phyloP scores from a whole-genome alignment of 1,140 invertebrate genomes.

The Atta colombica region DNA sequence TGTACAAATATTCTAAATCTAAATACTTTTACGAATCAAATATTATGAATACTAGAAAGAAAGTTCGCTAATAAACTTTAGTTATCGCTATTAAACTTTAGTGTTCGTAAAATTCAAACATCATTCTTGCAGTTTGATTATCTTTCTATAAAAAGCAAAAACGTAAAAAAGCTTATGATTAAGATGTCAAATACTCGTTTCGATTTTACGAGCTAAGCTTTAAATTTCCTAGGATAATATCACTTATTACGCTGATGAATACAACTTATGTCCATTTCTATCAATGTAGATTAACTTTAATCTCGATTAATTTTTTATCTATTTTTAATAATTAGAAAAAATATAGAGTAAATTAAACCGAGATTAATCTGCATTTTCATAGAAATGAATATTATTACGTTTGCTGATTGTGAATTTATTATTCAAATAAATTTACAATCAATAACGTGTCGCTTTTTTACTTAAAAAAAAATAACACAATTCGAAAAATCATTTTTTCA shows the following conservation, averaged over 20 bases:
- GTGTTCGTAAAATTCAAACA: neutral
- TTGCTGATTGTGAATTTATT: slow-evolving; percentile 23
- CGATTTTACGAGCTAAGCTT: neutral
- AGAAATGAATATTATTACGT: neutral
- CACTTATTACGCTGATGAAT: neutral
- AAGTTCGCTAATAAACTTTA: neutral
- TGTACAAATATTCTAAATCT: slow-evolving; percentile 25
- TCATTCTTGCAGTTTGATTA: slow-evolving; percentile 14
- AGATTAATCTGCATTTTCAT: no score
- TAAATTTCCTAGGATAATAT: neutral
- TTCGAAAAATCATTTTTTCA: no score
- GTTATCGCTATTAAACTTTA: neutral
- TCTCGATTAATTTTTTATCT: no score
- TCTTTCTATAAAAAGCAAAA: slow-evolving; percentile 30
- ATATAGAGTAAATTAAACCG: no score
- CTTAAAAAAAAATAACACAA: no score
- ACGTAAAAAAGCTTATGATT: neutral
- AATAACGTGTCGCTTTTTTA: neutral
- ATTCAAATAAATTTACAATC: neutral
- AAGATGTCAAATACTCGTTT: neutral
- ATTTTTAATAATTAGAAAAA: no score
- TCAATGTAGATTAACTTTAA: no score
- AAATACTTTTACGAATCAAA: slow-evolving; percentile 33
- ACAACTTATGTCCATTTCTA: no score
- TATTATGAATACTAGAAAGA: neutral